A percentile compares a stretch with the other conserved stretches of the same genome.
Evolutionary conservation across 2,113 vertebrate genomes (phyloP).

Genomic region (Tautogolabrus adspersus): DNA sequence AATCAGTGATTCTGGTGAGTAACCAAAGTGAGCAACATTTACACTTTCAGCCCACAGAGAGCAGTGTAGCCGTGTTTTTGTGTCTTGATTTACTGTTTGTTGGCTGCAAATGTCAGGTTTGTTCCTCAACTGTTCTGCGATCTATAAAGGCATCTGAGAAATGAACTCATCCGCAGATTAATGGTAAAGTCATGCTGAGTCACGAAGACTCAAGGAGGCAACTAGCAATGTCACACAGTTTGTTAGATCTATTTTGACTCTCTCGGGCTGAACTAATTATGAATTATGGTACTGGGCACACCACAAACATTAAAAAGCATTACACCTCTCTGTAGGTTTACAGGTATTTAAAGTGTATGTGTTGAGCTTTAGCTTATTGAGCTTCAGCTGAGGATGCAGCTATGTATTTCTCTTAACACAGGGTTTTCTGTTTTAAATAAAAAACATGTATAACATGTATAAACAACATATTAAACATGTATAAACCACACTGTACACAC

Average conservation of each 20-base stretch:
- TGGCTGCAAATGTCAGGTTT: conserved; percentile 52
- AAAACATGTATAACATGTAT: too few species aligned
- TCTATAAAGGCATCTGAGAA: conserved; percentile 13
- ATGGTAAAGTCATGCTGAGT: conserved; percentile 35
- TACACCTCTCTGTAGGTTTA: conserved; percentile 6
- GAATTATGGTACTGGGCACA: conserved; percentile 31
- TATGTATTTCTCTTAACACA: too few species aligned
- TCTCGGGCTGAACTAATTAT: conserved; percentile 29
- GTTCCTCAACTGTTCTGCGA: conserved; percentile 11
- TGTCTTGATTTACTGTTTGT: conserved; percentile 56
- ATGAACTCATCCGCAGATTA: conserved; percentile 24
- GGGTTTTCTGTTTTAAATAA: too few species aligned
- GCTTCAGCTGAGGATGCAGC: neutral
- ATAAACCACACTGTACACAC: conserved; percentile 29
- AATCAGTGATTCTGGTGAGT: conserved; percentile 45
- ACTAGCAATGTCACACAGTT: conserved; percentile 7
- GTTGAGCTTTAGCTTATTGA: too few species aligned
- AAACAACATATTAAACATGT: too few species aligned
- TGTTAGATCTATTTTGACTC: conserved; percentile 35
- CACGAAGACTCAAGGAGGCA: neutral
- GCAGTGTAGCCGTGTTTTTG: conserved; percentile 43
- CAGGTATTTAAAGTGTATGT: conserved; percentile 12
- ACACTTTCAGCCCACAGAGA: conserved; percentile 51
- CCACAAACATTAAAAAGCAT: neutral
- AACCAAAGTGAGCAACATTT: conserved; percentile 42